Evolutionary conservation across 2,797 vertebrate genomes (phyloP), one percentile per base, ranked within the genome.

Genomic region (Tachyglossus aculeatus): DNA sequence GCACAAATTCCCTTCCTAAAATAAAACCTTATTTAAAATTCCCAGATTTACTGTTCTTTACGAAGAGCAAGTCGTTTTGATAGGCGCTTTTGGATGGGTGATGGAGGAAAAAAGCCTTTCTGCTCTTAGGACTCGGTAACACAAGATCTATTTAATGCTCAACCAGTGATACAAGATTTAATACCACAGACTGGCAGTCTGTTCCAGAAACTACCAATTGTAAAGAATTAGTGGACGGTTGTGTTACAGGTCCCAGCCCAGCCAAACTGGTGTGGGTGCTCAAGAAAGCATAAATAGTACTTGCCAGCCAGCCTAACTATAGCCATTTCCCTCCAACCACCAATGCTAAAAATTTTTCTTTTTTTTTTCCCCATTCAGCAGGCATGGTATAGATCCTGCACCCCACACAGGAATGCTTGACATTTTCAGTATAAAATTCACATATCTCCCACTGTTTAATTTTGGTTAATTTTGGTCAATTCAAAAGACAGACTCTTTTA

Each of bases 361-460:
- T 37, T 51, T 75, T n/a, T n/a, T n/a, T n/a, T n/a, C n/a, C n/a
- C 82, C 83, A 74, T 66, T 13, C 64, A 81, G 75, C 75, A 75
- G 85, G 81, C 76, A 61, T 33, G 37, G 78, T 81, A 69, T 52
- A 69, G 71, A 71, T n/a, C 66, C 80, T 78, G 87, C 60, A 80
- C 69, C 85, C 81, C 67, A 78, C 58, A 76, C 1, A 81, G 83
- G 78, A 85, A 85, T 85, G 83, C 71, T 87, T 80, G 69, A 68
- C 78, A 80, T 21, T 68, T 71, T 69, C 80, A 78, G 83, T 81
- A 85, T 74, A 77, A 83, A 77, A 56, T 73, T 66, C 70, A 71
- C 53, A 68, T 71, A 63, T 70, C 76, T 50, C 66, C 60, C 71
- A 71, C 47, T 71, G 76, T 78, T 85, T 83, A 85, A 83, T 85